phyloP scores from a whole-genome alignment of 1,140 invertebrate genomes.

The Manduca sexta region DNA sequence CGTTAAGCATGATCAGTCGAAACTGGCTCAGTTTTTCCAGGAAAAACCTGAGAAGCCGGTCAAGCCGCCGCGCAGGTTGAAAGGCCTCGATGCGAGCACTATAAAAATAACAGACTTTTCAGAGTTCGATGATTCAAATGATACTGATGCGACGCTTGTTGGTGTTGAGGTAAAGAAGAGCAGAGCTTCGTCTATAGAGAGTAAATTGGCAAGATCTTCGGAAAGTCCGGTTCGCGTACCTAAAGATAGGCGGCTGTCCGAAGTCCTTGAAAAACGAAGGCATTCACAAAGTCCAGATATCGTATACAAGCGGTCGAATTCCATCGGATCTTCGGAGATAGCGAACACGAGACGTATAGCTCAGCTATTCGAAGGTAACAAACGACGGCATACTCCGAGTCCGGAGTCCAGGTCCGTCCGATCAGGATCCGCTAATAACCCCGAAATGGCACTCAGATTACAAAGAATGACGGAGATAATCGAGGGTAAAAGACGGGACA shows the following conservation, averaged over 20 bases:
- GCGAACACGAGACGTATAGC: conserved; percentile 45
- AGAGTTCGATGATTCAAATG: conserved; percentile 38
- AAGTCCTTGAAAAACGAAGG: conserved; percentile 21
- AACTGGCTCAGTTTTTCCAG: conserved; percentile 37
- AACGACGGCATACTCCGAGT: conserved; percentile 35
- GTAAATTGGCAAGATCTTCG: conserved; percentile 7
- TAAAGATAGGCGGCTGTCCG: not conserved
- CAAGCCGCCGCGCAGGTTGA: conserved; percentile 37
- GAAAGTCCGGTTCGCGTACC: conserved; percentile 12
- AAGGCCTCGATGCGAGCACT: conserved; percentile 45
- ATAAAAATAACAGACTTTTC: conserved; percentile 40
- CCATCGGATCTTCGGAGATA: conserved; percentile 35
- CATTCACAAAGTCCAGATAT: conserved; percentile 39
- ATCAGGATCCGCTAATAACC: conserved; percentile 32
- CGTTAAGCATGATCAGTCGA: conserved; percentile 21
- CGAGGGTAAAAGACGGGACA: conserved; percentile 42
- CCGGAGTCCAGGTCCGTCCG: conserved; percentile 31
- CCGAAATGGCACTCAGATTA: conserved; percentile 41
- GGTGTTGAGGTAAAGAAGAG: conserved; percentile 20
- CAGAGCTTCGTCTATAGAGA: conserved; percentile 14
- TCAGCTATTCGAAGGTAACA: conserved; percentile 43
- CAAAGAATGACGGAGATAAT: conserved; percentile 56
- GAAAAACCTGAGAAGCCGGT: conserved; percentile 24
- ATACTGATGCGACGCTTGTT: conserved; percentile 40
- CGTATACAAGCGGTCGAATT: conserved; percentile 35